These are phyloP conservation scores for Xenops minutus DNA, from an alignment of 2,797 vertebrate genomes.

Conservation along the genomic window DNA sequence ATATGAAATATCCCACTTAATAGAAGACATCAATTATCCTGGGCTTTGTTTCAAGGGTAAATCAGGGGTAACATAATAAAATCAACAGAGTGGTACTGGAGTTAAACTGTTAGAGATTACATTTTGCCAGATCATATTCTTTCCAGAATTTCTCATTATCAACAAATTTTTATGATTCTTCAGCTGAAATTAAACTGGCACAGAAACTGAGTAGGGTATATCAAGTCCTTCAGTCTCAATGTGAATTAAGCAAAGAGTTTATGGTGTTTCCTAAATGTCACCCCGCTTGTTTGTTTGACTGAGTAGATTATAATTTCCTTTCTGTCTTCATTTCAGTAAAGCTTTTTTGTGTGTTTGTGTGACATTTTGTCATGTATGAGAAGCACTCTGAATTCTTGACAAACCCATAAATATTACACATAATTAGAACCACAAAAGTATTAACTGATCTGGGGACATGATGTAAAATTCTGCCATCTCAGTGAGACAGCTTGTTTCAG, in stretches of 20 bases:
- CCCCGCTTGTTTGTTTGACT: neutral
- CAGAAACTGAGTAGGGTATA: neutral
- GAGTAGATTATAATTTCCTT: neutral
- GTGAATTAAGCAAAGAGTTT: neutral
- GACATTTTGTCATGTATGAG: neutral
- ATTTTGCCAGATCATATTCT: neutral
- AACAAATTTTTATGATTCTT: neutral
- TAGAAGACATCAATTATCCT: neutral
- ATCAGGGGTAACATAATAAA: neutral
- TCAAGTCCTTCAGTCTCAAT: neutral
- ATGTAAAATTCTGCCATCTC: neutral
- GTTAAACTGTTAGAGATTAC: neutral
- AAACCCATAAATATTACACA: neutral
- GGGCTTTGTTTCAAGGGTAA: neutral
- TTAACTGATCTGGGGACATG: neutral
- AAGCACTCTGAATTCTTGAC: neutral
- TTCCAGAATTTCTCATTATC: neutral
- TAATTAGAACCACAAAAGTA: neutral
- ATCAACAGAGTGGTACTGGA: neutral
- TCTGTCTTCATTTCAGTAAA: neutral
- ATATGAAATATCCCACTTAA: conserved; percentile 1
- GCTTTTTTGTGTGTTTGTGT: neutral
- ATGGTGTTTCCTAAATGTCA: neutral
- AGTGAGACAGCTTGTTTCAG: neutral
- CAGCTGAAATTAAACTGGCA: neutral